Conservation (phyloP, 2,113 vertebrate genomes). For the Rhagologus leucostigma region DNA sequence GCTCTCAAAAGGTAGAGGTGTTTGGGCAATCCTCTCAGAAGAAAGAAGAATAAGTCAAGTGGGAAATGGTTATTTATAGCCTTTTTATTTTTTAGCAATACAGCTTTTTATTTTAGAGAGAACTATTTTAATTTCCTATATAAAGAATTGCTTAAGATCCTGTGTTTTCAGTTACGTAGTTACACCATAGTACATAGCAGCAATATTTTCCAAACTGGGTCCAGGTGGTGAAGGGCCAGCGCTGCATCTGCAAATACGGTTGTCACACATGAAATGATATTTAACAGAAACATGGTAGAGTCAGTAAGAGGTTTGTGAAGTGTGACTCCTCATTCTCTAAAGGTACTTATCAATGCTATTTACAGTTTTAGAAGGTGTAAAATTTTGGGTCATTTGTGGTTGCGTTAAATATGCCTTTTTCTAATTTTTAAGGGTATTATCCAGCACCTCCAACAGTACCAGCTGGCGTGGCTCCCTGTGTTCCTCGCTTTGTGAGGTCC, state of each 20-base stretch:
- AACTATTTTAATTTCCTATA: background rate
- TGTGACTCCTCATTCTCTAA: background rate
- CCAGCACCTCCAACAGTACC: conserved; percentile 84
- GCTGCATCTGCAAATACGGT: background rate
- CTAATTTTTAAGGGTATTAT: conserved; percentile 83
- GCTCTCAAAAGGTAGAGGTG: background rate
- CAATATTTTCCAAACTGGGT: background rate
- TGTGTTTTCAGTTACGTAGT: background rate
- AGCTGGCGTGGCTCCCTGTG: conserved; percentile 82
- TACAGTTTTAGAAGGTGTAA: conserved; percentile 30
- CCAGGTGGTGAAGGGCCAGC: background rate
- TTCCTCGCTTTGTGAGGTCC: conserved; percentile 89
- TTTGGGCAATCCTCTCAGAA: background rate
- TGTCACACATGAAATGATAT: background rate
- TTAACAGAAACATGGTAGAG: background rate
- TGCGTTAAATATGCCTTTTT: conserved; percentile 59
- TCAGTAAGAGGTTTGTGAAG: background rate
- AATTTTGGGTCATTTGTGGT: conserved; percentile 25
- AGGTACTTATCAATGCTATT: background rate
- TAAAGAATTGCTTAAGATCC: background rate
- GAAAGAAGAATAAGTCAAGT: background rate
- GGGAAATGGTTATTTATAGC: background rate
- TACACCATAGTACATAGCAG: background rate
- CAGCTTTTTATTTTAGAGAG: background rate
- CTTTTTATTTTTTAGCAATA: background rate